Conservation (phyloP, 2,888 invertebrate genomes). For the Standfussiana lucernea region DNA sequence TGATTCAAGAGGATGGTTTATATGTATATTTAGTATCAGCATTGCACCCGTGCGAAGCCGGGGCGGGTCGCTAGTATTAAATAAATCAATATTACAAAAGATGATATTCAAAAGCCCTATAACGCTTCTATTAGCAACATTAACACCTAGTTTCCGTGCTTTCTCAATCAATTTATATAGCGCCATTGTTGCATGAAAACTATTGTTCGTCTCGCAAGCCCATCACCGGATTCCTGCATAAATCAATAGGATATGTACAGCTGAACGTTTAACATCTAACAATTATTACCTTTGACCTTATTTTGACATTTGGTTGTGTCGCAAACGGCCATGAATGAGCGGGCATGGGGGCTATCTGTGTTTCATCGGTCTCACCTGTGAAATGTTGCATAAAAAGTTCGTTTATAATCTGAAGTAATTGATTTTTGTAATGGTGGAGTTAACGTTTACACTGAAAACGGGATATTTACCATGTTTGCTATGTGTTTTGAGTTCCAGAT, state of each 20-base stretch:
- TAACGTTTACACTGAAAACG: too few species aligned
- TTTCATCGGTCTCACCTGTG: conserved; percentile 67
- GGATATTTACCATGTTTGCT: too few species aligned
- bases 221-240: conserved; percentile 85
- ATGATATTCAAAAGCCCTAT: not conserved
- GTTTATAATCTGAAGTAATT: conserved; percentile 11
- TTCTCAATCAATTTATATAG: conserved; percentile 56
- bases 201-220: conserved; percentile 71
- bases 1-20: too few species aligned
- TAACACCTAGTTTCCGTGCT: conserved; percentile 45
- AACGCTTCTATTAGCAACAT: conserved; percentile 18
- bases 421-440: not conserved
- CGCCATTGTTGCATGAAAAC: conserved; percentile 54
- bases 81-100: not conserved
- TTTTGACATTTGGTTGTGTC: conserved; percentile 89
- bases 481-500: too few species aligned
- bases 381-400: conserved; percentile 61
- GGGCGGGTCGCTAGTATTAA: too few species aligned
- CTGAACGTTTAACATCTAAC: conserved; percentile 74
- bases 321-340: conserved; percentile 84
- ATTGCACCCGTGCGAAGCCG: too few species aligned
- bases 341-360: conserved; percentile 77
- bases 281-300: conserved; percentile 90
- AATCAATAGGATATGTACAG: conserved; percentile 76
- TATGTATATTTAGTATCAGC: too few species aligned